Evolutionary conservation across 2,797 vertebrate genomes (phyloP), one percentile per base, ranked within the genome.

Genomic region (Muscicapa striata): DNA sequence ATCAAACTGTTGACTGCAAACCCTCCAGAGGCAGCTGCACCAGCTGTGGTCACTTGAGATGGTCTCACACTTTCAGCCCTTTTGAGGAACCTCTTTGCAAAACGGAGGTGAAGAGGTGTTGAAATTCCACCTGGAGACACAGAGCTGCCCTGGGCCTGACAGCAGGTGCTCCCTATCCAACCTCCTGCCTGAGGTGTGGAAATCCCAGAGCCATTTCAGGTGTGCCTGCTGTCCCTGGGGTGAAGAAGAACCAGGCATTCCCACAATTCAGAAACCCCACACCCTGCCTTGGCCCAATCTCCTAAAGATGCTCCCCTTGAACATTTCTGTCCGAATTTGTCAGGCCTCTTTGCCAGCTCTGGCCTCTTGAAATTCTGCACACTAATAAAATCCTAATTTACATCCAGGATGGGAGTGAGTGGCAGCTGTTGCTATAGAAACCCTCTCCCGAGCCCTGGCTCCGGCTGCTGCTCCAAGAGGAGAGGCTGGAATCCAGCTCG

Each of bases 371-470:
- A 98, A 98, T 98, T 98, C 97, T 96, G 96, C 97, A 97, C 97
- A 97, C 98, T 98, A 98, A 98, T 98, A 98, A 98, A 97, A 98
- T 98, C 97, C 96, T 81, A 95, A 98, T 98, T 98, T 98, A 97
- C 98, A 98, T 98, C 95, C 11, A 90, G 97, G 97, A 98, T 98
- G 97, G 97, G 97, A 97, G 94, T 98, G 98, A 98, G 97, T 97
- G 97, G 97, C 97, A 97, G 97, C 59, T 59, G 98, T 98, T 98
- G 97, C 96, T 96, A 98, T 98, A 97, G 97, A 96, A 97, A 98
- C 97, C 95, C 95, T 98, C 97, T 98, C 98, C 92, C 3, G 95
- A 97, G 97, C 95, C 97, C 95, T 46, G 78, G 96, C 96, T 96
- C 97, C 6, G 62, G 87, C 95, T 97, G 96, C 97, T 94, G 97